Base-by-base conservation (phyloP, 2,888 invertebrate genomes). In the Camponotus fellah region DNA sequence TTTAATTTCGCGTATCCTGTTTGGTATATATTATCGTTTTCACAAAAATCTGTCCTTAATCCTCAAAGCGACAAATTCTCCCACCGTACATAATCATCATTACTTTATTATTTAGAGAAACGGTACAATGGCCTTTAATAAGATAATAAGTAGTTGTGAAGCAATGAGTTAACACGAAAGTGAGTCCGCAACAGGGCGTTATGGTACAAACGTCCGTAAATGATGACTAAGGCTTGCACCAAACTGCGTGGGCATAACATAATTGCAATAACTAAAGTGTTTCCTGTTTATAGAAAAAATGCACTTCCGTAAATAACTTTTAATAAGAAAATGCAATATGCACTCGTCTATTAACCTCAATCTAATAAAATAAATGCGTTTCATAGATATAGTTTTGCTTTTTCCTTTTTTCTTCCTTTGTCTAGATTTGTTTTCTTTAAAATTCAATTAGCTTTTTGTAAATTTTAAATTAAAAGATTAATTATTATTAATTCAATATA, bases 101-200 rank as follows among this genome's bases (percentile, higher is more conserved):
- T 71, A 60, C 56, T 80, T 80, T 80, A 72, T 80, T 80, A 56
- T 80, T 80, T 80, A 80, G 79, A 43, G 71, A 53, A 53, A 46
- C 79, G 60, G 79, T 80, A 80, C 72, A 80, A 80, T 80, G 60
- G 72, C 79, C 72, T 60, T 46, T 80, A 71, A 80, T 80, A 69
- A 60, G 79, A 60, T 80, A 72, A 71, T 72, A 72, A 80, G 79
- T 69, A 32, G 56, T 46, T 71, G 60, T 72, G 79, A 72, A 60
- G 46, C 60, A 80, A 72, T 80, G 79, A 72, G 72, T 80, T 80
- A 72, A 72, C 58, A 80, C 46, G 79, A 80, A 80, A 77, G 77
- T 60, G 79, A 80, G 72, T 72, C 58, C 72, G 60, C 58, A 34
- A 43, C 72, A 17, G 72, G 34, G 79, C 71, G 49, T 80, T 60